Evolutionary conservation across 2,797 vertebrate species (phyloP), one percentile per base, ranked within the genome.

Genomic region (Catharus ustulatus): DNA sequence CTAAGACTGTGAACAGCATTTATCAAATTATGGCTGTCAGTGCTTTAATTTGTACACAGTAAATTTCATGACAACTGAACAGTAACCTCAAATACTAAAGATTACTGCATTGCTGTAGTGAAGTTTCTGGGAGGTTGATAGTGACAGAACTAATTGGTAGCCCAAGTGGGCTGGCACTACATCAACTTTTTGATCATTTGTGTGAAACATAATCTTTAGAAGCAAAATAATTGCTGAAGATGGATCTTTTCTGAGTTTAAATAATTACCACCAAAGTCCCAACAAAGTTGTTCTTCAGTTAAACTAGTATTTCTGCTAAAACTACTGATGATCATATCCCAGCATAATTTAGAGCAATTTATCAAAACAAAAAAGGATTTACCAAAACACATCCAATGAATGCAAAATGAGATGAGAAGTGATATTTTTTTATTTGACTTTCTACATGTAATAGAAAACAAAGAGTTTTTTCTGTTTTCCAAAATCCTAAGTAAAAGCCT

Each of bases 401-500:
- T 46, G 58, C 22, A 96, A 95, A 94, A 94, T 81, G 72, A 89
- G 64, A 91, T 78, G 38, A 87, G 74, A 94, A 94, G 48, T 45
- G 74, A 22, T 72, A 66, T 67, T 92, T 94, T n/a, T 74, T 55
- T 90, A 88, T 67, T 63, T 81, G 62, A 30, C 30, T 88, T 95
- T 89, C 84, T 83, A 75, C 20, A 87, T 64, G 67, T 83, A 92
- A 95, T 21, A 20, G 52, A 94, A 96, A 95, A 93, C 68, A 91
- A 90, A 92, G 69, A 82, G 51, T 55, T 81, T 38, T 17, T 77
- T 90, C 49, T 84, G 40, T 79, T 95, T 94, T 74, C 68, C 10
- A 23, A 96, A 95, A 90, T 20, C 42, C 59, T 80, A 88, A 91
- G 90, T 86, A 89, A 96, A 73, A 62, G 59, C 61, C 67, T 80